Conservation (phyloP, 1,140 invertebrate genomes). For the Brachionus angularis region DNA sequence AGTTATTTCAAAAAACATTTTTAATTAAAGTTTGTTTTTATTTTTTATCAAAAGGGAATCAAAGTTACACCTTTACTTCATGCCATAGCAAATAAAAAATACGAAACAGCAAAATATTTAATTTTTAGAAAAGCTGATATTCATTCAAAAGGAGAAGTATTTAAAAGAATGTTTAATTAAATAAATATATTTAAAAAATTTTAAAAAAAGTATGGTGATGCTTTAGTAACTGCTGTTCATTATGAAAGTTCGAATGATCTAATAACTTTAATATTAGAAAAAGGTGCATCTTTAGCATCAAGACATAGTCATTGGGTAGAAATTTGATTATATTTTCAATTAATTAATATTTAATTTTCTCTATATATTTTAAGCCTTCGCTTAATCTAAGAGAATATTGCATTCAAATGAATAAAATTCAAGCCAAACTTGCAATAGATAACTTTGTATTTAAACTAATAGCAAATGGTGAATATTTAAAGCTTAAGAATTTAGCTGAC, state of each 20-base stretch:
- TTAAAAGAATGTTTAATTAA: not conserved
- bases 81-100: slow-evolving; percentile 7
- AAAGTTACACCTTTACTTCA: slow-evolving; percentile 4
- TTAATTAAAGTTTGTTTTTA: not conserved
- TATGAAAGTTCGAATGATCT: slow-evolving; percentile 34
- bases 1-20: not conserved
- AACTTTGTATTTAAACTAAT: slow-evolving; percentile 22
- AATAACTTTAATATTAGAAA: slow-evolving; percentile 30
- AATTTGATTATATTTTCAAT: not conserved
- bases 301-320: slow-evolving; percentile 21
- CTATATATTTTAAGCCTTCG: slow-evolving; percentile 23
- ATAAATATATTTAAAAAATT: no score
- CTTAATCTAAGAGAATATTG: slow-evolving; percentile 43
- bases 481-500: slow-evolving; percentile 14
- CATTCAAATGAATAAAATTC: slow-evolving; percentile 39
- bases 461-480: slow-evolving; percentile 20
- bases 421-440: slow-evolving; percentile 41
- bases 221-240: slow-evolving; percentile 40
- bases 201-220: slow-evolving; percentile 20
- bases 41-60: not conserved
- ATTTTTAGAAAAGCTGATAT: slow-evolving; percentile 36
- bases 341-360: not conserved
- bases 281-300: slow-evolving; percentile 25
- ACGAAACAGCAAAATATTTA: slow-evolving; percentile 38
- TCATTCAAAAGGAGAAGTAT: slow-evolving; percentile 14